These are phyloP conservation scores for Nyleta sp. DNA, from an alignment of 2,888 invertebrate genomes.

Conservation along the genomic window DNA sequence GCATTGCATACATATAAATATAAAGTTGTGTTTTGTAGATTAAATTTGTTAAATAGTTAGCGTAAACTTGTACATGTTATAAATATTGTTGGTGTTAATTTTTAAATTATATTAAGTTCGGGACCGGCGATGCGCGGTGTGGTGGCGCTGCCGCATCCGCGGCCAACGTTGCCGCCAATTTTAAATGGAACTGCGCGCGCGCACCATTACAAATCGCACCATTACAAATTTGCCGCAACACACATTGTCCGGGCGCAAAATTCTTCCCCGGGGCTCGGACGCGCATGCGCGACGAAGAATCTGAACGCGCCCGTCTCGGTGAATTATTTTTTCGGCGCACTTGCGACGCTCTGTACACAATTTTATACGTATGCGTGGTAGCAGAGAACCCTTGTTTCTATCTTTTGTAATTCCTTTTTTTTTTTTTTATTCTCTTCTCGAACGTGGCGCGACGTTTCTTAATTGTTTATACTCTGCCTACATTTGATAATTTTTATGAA, in stretches of 20 bases:
- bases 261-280: too few species aligned
- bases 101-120: slow-evolving; percentile 41
- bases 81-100: slow-evolving; percentile 51
- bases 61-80: slow-evolving; percentile 46
- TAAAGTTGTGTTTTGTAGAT: slow-evolving; percentile 54
- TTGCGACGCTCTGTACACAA: slow-evolving; percentile 51
- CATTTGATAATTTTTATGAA: slow-evolving; percentile 11
- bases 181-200: too few species aligned
- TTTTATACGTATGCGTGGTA: slow-evolving; percentile 36
- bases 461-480: slow-evolving; percentile 1
- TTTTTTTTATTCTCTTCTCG: neutral
- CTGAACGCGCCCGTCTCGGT: slow-evolving; percentile 39
- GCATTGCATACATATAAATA: slow-evolving; percentile 10
- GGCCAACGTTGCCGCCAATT: too few species aligned
- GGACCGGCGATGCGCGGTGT: slow-evolving; percentile 9
- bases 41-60: slow-evolving; percentile 48
- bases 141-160: too few species aligned
- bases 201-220: too few species aligned
- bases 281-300: too few species aligned
- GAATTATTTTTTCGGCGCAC: slow-evolving; percentile 42
- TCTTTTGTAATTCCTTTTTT: slow-evolving; percentile 3
- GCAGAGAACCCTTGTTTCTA: neutral
- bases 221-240: too few species aligned
- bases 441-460: neutral
- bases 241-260: neutral